A percentile compares a stretch with the other conserved stretches of the same genome.
phyloP scores from a whole-genome alignment of 2,888 invertebrate genomes.

The Polyploca ridens region DNA sequence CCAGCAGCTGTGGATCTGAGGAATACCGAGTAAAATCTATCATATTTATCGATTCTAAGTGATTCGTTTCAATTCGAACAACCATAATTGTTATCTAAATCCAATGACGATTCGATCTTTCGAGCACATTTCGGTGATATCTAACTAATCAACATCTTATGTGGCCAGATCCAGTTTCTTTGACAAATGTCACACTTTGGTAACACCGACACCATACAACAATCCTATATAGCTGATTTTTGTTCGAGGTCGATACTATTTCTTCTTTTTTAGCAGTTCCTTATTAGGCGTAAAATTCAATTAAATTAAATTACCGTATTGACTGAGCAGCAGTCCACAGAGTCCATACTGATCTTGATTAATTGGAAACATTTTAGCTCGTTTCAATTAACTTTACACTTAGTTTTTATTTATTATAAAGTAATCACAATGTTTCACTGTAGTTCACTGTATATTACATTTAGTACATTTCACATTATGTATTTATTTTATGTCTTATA shows the following conservation, averaged over 20 bases:
- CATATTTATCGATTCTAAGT: not conserved
- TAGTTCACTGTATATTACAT: no score
- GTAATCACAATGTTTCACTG: not conserved
- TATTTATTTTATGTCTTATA: no score
- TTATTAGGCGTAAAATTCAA: constrained; percentile 3
- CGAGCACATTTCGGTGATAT: not conserved
- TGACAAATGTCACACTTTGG: constrained; percentile 2
- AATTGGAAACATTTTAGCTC: constrained; percentile 29
- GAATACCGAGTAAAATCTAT: constrained; percentile 11
- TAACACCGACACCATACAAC: not conserved
- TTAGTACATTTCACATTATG: no score
- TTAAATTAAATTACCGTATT: constrained; percentile 61
- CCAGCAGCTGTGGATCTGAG: constrained; percentile 70
- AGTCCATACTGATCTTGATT: constrained; percentile 37
- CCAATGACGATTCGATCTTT: not conserved
- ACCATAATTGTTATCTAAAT: not conserved
- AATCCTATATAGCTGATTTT: not conserved
- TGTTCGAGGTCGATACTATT: constrained; percentile 7
- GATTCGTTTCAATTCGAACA: not conserved
- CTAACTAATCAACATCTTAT: not conserved
- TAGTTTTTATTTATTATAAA: not conserved
- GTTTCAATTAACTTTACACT: not conserved
- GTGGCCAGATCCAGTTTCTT: not conserved
- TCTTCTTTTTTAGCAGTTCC: not conserved
- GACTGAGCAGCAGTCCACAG: constrained; percentile 58